Evolutionary conservation across 2,113 vertebrate species (phyloP).

Genomic region (Arvicanthis niloticus): DNA sequence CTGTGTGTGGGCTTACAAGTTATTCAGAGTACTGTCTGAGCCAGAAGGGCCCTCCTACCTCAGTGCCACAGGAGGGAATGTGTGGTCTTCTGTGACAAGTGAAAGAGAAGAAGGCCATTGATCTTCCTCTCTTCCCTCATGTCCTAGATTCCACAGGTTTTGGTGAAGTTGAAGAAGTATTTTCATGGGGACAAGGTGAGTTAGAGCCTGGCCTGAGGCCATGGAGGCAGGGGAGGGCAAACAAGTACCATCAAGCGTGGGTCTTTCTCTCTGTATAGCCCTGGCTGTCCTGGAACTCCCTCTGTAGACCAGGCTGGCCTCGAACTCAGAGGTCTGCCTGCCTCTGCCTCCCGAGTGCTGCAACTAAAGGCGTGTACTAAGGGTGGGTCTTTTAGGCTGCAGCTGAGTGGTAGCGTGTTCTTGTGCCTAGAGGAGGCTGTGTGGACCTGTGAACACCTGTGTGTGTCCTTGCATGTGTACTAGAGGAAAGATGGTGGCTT

Average conservation of each 20-base stretch:
- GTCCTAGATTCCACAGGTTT: slow-evolving; percentile 95
- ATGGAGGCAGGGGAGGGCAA: rapidly evolving
- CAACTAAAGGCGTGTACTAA: background rate
- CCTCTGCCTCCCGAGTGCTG: background rate
- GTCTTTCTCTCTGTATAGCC: background rate
- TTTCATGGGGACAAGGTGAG: slow-evolving; percentile 94
- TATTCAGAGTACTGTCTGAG: background rate
- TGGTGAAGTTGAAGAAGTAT: slow-evolving; percentile 97
- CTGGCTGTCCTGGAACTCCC: background rate
- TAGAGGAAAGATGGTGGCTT: background rate
- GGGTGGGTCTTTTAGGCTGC: background rate
- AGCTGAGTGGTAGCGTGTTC: background rate
- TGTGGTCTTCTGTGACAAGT: background rate
- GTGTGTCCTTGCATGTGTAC: rapidly evolving
- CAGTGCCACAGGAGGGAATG: background rate
- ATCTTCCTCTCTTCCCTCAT: background rate
- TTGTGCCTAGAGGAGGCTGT: background rate
- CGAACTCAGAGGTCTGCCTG: background rate
- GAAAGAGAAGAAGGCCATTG: background rate
- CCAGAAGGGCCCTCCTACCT: background rate
- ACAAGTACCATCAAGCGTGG: background rate
- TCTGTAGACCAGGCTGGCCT: background rate
- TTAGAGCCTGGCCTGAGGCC: background rate
- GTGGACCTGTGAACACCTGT: rapidly evolving
- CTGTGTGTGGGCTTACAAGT: background rate